Percentiles rank a stretch among this genome's conserved stretches.
Evolutionary conservation across 1,140 invertebrate species (phyloP).

Genomic region (Bombus waltoni): DNA sequence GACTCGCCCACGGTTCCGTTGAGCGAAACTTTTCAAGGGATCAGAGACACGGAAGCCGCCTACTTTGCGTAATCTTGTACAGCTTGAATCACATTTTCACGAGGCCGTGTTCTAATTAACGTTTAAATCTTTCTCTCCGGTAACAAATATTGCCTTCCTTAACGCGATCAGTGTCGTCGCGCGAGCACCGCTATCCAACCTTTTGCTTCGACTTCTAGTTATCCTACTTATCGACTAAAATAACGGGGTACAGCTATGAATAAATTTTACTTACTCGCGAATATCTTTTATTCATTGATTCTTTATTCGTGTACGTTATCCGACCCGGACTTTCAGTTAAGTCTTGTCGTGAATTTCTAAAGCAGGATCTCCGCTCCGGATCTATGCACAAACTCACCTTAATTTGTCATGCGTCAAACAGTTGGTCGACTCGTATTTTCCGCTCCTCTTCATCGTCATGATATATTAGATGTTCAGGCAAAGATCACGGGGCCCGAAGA

Average conservation of each 20-base stretch:
- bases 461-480: constrained; percentile 89
- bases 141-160: neutral
- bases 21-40: neutral
- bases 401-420: neutral
- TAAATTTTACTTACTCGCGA: constrained; percentile 6
- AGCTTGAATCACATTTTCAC: neutral
- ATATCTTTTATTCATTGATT: constrained; percentile 5
- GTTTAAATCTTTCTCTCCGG: neutral
- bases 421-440: neutral
- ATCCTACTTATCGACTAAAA: neutral
- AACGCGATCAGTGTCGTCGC: neutral
- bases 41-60: neutral
- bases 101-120: neutral
- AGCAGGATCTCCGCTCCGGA: neutral
- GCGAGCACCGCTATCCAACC: neutral
- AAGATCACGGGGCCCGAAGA: constrained; percentile 92
- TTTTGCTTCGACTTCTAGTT: neutral
- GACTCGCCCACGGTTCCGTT: neutral
- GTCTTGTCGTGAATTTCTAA: neutral
- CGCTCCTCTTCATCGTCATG: neutral
- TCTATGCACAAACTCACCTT: neutral
- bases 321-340: neutral
- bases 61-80: neutral
- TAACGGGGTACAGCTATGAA: neutral
- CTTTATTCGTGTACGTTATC: neutral